Evolutionary conservation across 1,140 invertebrate species (phyloP), one percentile per base, ranked within the genome.

Genomic region (Ephestia elutella): DNA sequence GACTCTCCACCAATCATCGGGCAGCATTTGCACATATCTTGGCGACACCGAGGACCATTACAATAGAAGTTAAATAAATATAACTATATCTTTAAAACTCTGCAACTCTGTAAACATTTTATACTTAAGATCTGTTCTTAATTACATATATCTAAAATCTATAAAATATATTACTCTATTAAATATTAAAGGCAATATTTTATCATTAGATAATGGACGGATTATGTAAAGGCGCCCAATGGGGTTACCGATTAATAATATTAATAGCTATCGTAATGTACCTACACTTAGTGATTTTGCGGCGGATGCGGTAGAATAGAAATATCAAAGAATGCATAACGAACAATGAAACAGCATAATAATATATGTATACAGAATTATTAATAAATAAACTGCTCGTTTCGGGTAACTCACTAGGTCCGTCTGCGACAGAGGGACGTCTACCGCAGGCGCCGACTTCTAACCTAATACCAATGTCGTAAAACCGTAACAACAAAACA

Each of bases 91-190:
- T 68, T 74, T 81, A 82, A 83, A 84, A 64, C 71, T 84, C 73
- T 86, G 75, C 71, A 71, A 75, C 71, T 78, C 64, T 81, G 67
- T 73, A 80, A 81, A 80, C 71, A 75, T 70, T 77, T 71, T 79
- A 77, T 78, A 77, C 66, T 82, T 80, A 83, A 76, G 77, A 83
- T 83, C 73, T 80, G 60, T 71, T 70, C 75, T 80, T 83, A 83
- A 75, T 72, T 71, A 73, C 64, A 65, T 71, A 73, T 64, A 65
- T 74, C 73, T 85, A 85, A 72, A 80, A 68, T 80, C 84, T 87
- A 88, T 86, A 88, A 88, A 78, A 88, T 88, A 88, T 87, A 88
- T 86, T 88, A 87, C 78, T 88, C 80, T 88, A 86, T 88, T 86
- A 86, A 86, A 84, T 86, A 86, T 86, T 86, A 86, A 86, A 88